Conservation (phyloP, 2,888 invertebrate genomes). For the Campoletis raptor region DNA sequence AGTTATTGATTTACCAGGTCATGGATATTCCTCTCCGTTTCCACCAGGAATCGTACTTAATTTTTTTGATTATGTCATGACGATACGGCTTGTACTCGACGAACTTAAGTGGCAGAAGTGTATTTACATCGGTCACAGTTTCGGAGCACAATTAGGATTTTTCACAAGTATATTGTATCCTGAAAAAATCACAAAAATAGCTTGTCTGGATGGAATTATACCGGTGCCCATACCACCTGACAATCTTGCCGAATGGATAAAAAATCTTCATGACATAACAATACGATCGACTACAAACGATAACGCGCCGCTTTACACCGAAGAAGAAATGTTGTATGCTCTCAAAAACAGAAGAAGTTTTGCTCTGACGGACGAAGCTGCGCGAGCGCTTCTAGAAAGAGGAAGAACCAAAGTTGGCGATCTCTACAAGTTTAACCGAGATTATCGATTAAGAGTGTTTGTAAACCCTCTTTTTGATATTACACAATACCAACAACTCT, state of each 20-base stretch:
- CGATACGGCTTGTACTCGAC: slow-evolving; percentile 80
- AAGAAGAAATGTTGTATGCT: slow-evolving; percentile 85
- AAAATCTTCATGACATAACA: slow-evolving; percentile 82
- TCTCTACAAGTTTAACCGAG: slow-evolving; percentile 86
- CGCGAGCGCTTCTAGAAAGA: slow-evolving; percentile 85
- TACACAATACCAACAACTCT: slow-evolving; percentile 53
- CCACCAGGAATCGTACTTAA: slow-evolving; percentile 82
- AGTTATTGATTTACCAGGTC: slow-evolving; percentile 85
- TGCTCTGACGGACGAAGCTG: slow-evolving; percentile 84
- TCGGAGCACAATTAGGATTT: slow-evolving; percentile 86
- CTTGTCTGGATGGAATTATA: slow-evolving; percentile 84
- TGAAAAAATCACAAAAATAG: slow-evolving; percentile 83
- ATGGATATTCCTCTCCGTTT: slow-evolving; percentile 85
- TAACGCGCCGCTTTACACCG: slow-evolving; percentile 82
- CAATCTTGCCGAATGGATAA: slow-evolving; percentile 78
- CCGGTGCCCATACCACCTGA: slow-evolving; percentile 73
- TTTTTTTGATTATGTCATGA: slow-evolving; percentile 79
- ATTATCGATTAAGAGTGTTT: slow-evolving; percentile 85
- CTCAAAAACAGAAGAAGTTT: slow-evolving; percentile 84
- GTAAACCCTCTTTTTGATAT: slow-evolving; percentile 78
- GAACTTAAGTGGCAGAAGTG: slow-evolving; percentile 83
- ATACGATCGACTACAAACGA: slow-evolving; percentile 76
- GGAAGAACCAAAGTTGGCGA: slow-evolving; percentile 84
- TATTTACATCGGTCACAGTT: slow-evolving; percentile 84
- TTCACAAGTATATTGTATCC: slow-evolving; percentile 84